These are phyloP conservation scores for Agonum fuliginosum DNA, from an alignment of 2,888 invertebrate genomes.

Conservation along the genomic window DNA sequence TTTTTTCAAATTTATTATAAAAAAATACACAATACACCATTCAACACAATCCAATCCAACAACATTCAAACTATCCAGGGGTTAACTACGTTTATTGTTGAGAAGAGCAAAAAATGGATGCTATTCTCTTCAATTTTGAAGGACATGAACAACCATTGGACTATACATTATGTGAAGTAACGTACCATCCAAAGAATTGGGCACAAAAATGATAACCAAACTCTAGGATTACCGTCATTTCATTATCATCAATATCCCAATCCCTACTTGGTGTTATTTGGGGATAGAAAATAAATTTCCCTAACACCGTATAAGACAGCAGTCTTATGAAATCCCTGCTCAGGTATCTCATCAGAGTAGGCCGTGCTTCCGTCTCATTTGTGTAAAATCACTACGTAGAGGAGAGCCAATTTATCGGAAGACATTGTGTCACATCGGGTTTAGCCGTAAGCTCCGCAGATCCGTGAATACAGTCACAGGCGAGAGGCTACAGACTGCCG, in stretches of 20 bases:
- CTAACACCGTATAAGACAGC: not conserved
- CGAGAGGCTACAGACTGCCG: too few relatives aligned
- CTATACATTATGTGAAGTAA: too few relatives aligned
- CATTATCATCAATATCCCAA: not conserved
- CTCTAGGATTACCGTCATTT: not conserved
- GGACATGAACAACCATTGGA: too few relatives aligned
- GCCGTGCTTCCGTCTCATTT: slow-evolving; percentile 51
- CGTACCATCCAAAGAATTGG: too few relatives aligned
- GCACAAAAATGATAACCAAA: too few relatives aligned
- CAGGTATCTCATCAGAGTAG: slow-evolving; percentile 44
- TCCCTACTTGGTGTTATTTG: not conserved
- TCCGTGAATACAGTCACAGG: slow-evolving; percentile 37
- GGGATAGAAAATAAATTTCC: slow-evolving; percentile 1
- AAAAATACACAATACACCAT: too few relatives aligned
- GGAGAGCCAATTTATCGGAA: slow-evolving; percentile 54
- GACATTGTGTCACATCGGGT: slow-evolving; percentile 50
- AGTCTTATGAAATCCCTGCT: slow-evolving; percentile 30
- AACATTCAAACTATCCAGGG: too few relatives aligned
- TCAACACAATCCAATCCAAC: too few relatives aligned
- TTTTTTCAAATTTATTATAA: too few relatives aligned
- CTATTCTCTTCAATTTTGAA: too few relatives aligned
- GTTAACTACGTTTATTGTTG: too few relatives aligned
- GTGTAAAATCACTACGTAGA: slow-evolving; percentile 49
- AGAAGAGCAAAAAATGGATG: too few relatives aligned
- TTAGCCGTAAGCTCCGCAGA: slow-evolving; percentile 50